phyloP scores from a whole-genome alignment of 2,113 vertebrate genomes.

The Conger conger region DNA sequence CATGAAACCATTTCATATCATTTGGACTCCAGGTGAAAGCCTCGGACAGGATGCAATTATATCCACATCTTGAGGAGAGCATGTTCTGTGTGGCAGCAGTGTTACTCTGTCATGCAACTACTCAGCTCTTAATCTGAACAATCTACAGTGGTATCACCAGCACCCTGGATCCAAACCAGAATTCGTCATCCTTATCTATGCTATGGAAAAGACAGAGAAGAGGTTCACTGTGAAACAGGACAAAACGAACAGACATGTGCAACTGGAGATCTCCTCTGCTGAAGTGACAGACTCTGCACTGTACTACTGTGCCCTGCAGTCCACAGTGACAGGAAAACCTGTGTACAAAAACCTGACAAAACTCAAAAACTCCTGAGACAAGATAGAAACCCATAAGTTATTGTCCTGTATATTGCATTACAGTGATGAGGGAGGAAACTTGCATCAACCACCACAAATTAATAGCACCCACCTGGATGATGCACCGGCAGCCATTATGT shows the following conservation, averaged over 20 bases:
- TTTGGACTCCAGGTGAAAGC: neutral
- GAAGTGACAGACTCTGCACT: conserved; percentile 37
- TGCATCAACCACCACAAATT: too few species aligned
- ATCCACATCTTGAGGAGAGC: neutral
- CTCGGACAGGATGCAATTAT: conserved; percentile 1
- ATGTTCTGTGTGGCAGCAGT: neutral
- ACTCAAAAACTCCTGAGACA: too few species aligned
- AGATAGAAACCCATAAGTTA: neutral
- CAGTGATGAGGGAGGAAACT: too few species aligned
- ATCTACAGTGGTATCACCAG: conserved; percentile 24
- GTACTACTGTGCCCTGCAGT: conserved; percentile 40
- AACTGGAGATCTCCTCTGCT: conserved; percentile 32
- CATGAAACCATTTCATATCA: too few species aligned
- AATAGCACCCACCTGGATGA: too few species aligned
- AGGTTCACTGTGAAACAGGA: neutral
- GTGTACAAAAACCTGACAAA: conserved; percentile 19
- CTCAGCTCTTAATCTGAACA: neutral
- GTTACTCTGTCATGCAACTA: conserved; percentile 27
- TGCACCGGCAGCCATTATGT: too few species aligned
- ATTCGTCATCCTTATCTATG: conserved; percentile 4
- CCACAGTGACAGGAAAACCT: conserved; percentile 37
- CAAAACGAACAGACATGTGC: neutral
- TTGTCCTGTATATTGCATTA: too few species aligned
- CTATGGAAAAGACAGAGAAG: too few species aligned
- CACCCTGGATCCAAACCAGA: conserved; percentile 14